Evolutionary conservation across 2,797 vertebrate genomes (phyloP).

Genomic region (Karalla daura): DNA sequence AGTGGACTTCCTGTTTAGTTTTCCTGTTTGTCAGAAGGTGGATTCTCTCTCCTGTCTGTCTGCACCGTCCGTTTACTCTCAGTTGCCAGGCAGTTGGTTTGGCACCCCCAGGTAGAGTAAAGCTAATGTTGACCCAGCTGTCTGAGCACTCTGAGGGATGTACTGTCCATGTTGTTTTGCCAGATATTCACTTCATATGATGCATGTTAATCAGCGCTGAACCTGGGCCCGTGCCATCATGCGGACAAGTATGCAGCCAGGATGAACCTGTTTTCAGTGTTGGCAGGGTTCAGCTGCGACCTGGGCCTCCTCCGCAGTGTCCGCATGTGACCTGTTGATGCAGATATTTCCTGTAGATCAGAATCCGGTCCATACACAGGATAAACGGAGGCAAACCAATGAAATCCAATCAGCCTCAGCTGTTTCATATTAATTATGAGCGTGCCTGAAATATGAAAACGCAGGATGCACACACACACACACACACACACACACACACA

Average conservation of each 20-base stretch:
- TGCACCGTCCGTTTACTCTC: neutral
- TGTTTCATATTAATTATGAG: too few species aligned
- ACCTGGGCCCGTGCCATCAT: neutral
- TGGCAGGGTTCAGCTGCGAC: neutral
- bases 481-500: too few species aligned
- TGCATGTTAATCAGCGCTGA: neutral
- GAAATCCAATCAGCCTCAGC: neutral
- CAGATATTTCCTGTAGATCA: conserved; percentile 8
- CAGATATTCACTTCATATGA: too few species aligned
- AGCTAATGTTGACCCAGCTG: too few species aligned
- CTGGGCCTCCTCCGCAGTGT: conserved; percentile 3
- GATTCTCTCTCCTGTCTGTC: neutral
- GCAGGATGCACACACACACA: too few species aligned
- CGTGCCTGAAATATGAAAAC: too few species aligned
- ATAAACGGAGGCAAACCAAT: too few species aligned
- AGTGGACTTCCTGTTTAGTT: neutral
- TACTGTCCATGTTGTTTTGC: neutral
- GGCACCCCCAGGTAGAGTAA: neutral
- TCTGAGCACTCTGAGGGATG: neutral
- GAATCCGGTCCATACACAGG: too few species aligned
- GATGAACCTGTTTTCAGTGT: neutral
- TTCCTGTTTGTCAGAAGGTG: neutral
- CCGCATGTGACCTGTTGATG: conserved; percentile 5
- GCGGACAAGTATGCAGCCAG: neutral
- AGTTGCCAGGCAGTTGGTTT: neutral